Evolutionary conservation across 2,888 invertebrate species (phyloP), one percentile per base, ranked within the genome.

Genomic region (Sialis lutaria): DNA sequence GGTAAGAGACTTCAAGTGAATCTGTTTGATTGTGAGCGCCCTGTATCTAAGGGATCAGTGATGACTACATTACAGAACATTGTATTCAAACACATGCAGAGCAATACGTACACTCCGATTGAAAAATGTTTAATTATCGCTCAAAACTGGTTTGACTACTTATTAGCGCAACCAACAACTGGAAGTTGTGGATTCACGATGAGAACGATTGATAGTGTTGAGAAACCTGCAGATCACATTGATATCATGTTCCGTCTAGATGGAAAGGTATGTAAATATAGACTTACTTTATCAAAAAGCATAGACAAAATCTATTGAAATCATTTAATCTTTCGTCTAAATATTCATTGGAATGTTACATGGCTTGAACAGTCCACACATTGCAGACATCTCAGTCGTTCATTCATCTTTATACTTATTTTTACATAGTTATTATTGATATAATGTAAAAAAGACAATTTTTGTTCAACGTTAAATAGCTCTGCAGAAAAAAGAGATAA

Each of bases 11-110:
- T 52, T 33, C 49, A 54, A 22, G 44, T 51, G 43, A 41, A 49
- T 3, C 46, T 59, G 12, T 59, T 58, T 42, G 56, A 62, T 46
- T 61, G 62, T 48, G 63, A 64, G 42, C 55, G 50, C 12, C 13
- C 48, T 6, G 7, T 50, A n/a, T 49, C 50, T 2, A 54, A 54
- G 4, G 42, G 46, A 7, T 50, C 47, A 0, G 47, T 53, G 3
- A 9, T 30, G 0, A 32, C 45, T 2, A 8, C 6, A 5, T 7
- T 45, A 3, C n/a, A 40, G 5, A 30, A 12, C 1, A 32, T 45
- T n/a, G 5, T 33, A 1, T 40, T 42, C 33, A 40, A 41, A 5
- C 41, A 48, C 40, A 45, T 30, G 10, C 53, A 53, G 33, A 46
- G 51, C 40, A 50, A 50, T 9, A 9, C 6, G 8, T 43, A 47